Conservation (phyloP, 2,797 vertebrate genomes). For the Phoebastria nigripes region DNA sequence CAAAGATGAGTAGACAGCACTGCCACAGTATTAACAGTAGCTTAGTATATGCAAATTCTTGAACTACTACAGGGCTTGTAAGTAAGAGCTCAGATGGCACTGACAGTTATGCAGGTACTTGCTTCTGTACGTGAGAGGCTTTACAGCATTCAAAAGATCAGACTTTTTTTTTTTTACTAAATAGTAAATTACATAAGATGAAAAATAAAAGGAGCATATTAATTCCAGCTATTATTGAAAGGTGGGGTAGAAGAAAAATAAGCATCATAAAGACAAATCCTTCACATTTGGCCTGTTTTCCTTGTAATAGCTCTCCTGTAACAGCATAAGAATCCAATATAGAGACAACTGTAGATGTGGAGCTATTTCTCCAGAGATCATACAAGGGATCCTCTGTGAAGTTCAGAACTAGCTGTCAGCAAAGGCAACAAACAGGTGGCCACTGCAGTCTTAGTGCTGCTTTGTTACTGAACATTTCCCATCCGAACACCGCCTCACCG, state of each 20-base stretch:
- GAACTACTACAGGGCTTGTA: background rate
- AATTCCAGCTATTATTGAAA: background rate
- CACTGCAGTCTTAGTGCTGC: background rate
- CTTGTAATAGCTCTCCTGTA: background rate
- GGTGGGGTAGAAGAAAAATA: background rate
- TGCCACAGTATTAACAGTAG: background rate
- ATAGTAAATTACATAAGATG: background rate
- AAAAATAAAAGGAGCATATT: background rate
- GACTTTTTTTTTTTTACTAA: background rate
- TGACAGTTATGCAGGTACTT: background rate
- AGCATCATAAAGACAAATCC: background rate
- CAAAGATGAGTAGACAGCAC: background rate
- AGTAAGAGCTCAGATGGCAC: background rate
- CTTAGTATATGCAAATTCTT: background rate
- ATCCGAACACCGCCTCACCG: fast-evolving
- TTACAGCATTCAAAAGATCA: background rate
- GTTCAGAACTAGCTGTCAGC: background rate
- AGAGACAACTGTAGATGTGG: background rate
- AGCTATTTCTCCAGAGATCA: background rate
- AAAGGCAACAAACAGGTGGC: background rate
- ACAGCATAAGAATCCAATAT: background rate
- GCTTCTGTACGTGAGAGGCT: background rate
- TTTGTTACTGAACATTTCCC: background rate
- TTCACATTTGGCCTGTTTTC: background rate
- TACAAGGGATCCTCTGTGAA: background rate